Percentiles rank a stretch among this genome's conserved stretches.
phyloP scores from a whole-genome alignment of 2,888 invertebrate genomes.

The Xanthia icteritia region DNA sequence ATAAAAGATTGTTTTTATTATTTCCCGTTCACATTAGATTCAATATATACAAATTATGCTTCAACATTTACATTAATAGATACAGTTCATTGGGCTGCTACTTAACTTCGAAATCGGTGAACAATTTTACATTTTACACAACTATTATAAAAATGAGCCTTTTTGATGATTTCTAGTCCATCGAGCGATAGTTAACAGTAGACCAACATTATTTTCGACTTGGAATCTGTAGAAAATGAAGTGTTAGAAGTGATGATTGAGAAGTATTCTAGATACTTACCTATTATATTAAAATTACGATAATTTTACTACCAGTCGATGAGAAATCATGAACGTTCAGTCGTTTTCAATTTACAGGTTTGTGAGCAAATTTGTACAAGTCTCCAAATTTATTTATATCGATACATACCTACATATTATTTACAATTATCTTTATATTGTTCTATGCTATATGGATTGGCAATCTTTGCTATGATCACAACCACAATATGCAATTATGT shows the following conservation, averaged over 20 bases:
- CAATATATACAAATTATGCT: conserved; percentile 90
- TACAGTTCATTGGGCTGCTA: conserved; percentile 82
- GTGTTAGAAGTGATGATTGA: conserved; percentile 24
- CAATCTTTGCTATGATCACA: conserved; percentile 89
- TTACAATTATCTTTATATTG: conserved; percentile 78
- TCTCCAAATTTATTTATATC: conserved; percentile 87
- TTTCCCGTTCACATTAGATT: conserved; percentile 87
- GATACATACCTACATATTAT: conserved; percentile 83
- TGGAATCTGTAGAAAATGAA: conserved; percentile 40
- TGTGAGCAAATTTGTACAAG: conserved; percentile 90
- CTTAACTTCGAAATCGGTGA: conserved; percentile 78
- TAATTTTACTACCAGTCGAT: conserved; percentile 87
- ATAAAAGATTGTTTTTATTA: conserved; percentile 88
- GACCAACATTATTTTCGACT: conserved; percentile 55
- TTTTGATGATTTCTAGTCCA: conserved; percentile 71
- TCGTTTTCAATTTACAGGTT: conserved; percentile 88
- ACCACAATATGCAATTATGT: conserved; percentile 88
- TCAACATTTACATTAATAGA: conserved; percentile 88
- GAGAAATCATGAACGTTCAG: conserved; percentile 87
- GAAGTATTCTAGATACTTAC: conserved; percentile 60
- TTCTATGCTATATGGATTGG: conserved; percentile 86
- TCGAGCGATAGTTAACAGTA: conserved; percentile 73
- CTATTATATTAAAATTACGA: conserved; percentile 64
- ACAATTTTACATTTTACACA: conserved; percentile 81
- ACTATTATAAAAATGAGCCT: conserved; percentile 83